Base-by-base conservation (phyloP, 2,888 invertebrate species). In the Odontomyia ornata region DNA sequence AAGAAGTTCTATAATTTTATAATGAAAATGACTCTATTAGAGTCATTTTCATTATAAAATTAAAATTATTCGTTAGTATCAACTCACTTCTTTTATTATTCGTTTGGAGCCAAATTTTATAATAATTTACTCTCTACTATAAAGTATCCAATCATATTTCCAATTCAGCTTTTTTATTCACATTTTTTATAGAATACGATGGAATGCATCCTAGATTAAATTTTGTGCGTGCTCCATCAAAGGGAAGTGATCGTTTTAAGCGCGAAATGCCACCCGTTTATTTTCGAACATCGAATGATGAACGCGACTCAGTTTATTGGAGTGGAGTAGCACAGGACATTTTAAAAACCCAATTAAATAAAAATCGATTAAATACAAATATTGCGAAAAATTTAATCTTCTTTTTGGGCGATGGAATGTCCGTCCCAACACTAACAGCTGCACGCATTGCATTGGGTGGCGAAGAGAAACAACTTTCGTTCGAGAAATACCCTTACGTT, bases 381-480 rank as follows among this genome's bases (percentile, higher is more conserved):
- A 65, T 84, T 80, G 89, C 89, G 11, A 87, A 87, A 80, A 93
- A 93, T 85, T 86, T 92, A 11, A 91, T 93, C 67, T 86, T 93
- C 84, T 93, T 93, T 84, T 87, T 94, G 77, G 93, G 93, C 7
- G 96, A 96, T 83, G 96, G 96, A 0, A 95, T 96, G 95, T 94
- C 95, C 52, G 89, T 95, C 79, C 90, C 95, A 0, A 96, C 96
- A 0, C 85, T 95, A 67, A 92, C 94, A 0, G 95, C 95, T 0
- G 91, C 94, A 0, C 89, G 96, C 79, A 91, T 92, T 0, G 93
- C 93, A 84, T 87, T 92, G 46, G 95, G 94, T 0, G 95, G 95
- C 0, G 95, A 95, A 85, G 93, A 94, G 82, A 87, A 90, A 43
- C 88, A 89, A 77, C 88, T 95, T 1, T 89, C 90, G 79, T 95